Evolutionary conservation across 1,140 invertebrate species (phyloP), one percentile per base, ranked within the genome.

Genomic region (Trichogramma pretiosum): DNA sequence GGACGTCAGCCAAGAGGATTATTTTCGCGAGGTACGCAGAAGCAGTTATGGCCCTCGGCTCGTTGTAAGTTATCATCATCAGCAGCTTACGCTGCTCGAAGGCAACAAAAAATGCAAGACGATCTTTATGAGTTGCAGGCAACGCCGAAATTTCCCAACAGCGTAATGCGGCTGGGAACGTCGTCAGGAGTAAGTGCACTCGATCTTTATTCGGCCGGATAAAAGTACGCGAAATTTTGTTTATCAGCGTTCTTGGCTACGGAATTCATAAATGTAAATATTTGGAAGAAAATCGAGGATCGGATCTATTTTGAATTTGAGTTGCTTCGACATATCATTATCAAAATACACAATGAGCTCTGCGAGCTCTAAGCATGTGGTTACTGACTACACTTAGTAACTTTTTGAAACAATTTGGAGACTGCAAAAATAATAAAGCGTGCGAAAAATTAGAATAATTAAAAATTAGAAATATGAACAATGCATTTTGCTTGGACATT

Each of bases 1-100:
- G 66, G 76, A 82, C 67, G 64, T 85, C 28, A 75, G 78, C 42
- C 72, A 80, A 57, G 83, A 85, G 70, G 75, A 78, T 56, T 72
- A 67, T 37, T 81, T 83, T 57, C 79, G 81, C 50, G 74, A 82
- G 59, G 75, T 79, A 39, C 70, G 82, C 8, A 67, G 68, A 53
- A 74, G 76, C 34, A 80, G 78, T 56, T 77, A 82, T 69, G 76
- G 74, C n/a, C 70, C 74, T 54, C 62, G 77, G 53, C 70, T 76
- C 26, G 73, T 78, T 47, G 73, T 76, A 60, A 70, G 70, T 65
- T 21, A 34, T 32, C 11, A 5, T 28, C 5, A 28, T 28, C 24
- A 28, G 5, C 11, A 28, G 5, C 24, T 28, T 28, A 7, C 24
- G 11, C 24, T 28, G 5, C 5, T 28, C 24, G 24, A 28, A 28